Base-by-base conservation (phyloP, 2,888 invertebrate genomes). In the Eurytoma californica region DNA sequence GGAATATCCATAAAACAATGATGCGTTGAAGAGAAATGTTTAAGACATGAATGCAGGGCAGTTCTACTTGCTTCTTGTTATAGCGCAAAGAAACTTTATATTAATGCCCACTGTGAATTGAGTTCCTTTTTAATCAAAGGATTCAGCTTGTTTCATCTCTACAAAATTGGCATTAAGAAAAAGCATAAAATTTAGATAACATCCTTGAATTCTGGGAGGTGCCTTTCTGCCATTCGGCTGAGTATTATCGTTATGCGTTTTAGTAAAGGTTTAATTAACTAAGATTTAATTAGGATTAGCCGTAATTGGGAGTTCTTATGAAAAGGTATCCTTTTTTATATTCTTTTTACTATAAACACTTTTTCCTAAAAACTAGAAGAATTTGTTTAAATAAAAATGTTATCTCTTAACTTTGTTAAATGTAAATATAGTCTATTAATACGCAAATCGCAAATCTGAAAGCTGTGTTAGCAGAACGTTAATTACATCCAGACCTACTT, bases 1-100 rank as follows among this genome's bases (percentile, higher is more conserved):
- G 18, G 20, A 39, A 47, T 70, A 57, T 39, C 55, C n/a, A 30
- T 24, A 30, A 74, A 82, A 81, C 66, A 63, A 76, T 47, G 76
- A 72, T 67, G 51, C 66, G 60, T 60, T 69, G 9, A 53, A 61
- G 61, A 67, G 65, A 69, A 73, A 67, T 66, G 61, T 61, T n/a
- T n/a, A n/a, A 53, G 68, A 75, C 73, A 60, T 14, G 67, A 39
- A 30, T 30, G 28, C 65, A 16, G 49, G n/a, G n/a, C 49, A 63
- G 14, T 4, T 30, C 65, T 68, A 13, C 47, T 3, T 51, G 51
- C 16, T 5, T 51, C 14, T 14, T 51, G 14, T 3, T 13, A 13
- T 49, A 51, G 16, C 24, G 9, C 18, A 14, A 53, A 24, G 5
- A 68, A 68, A 61, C 24, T 60, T 18, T 28, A 47, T 39, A 63